phyloP scores from a whole-genome alignment of 2,888 invertebrate genomes.

The Scaeva pyrastri region DNA sequence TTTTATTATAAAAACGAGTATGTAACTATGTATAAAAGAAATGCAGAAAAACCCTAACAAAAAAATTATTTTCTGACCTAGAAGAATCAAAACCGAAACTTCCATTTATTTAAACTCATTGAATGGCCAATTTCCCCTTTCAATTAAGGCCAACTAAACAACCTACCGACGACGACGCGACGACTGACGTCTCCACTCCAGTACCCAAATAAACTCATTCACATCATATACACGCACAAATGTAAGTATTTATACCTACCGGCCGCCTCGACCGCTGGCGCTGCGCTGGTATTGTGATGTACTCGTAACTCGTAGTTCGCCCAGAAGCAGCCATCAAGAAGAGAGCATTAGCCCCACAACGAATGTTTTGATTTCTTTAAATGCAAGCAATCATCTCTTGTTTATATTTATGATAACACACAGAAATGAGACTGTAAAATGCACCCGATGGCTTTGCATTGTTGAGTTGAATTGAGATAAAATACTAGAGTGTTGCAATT shows the following conservation, averaged over 20 bases:
- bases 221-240: background rate
- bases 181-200: background rate
- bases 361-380: conserved; percentile 72
- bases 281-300: background rate
- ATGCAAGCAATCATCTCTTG: conserved; percentile 57
- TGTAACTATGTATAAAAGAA: background rate
- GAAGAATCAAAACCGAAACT: conserved; percentile 15
- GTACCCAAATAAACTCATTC: conserved; percentile 12
- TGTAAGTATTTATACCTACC: background rate
- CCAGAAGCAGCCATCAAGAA: background rate
- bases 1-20: background rate
- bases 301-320: background rate
- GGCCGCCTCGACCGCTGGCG: too few species aligned
- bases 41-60: background rate
- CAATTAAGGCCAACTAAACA: conserved; percentile 52
- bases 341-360: conserved; percentile 71
- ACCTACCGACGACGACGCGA: too few species aligned
- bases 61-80: conserved; percentile 32
- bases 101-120: background rate
- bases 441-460: conserved; percentile 70
- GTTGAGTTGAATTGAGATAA: conserved; percentile 66
- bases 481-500: conserved; percentile 40
- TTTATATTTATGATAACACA: conserved; percentile 38
- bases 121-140: conserved; percentile 51
- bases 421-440: conserved; percentile 58